Evolutionary conservation across 2,113 vertebrate genomes (phyloP).

Genomic region (Pangasianodon hypophthalmus): DNA sequence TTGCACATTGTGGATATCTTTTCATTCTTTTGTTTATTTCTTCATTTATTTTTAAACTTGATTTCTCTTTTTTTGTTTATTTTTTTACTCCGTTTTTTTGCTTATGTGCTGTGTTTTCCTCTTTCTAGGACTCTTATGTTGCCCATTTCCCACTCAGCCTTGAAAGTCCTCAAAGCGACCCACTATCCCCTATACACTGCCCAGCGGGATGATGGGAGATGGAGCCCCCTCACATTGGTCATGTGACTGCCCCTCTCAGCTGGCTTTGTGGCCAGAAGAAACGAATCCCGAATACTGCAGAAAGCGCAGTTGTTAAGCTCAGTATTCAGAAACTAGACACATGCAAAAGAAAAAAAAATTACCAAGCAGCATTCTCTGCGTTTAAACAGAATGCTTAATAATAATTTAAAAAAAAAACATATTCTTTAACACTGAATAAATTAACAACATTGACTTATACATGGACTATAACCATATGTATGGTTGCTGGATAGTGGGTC

Average conservation of each 20-base stretch:
- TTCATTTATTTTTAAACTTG: slow-evolving; percentile 74
- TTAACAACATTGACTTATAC: slow-evolving; percentile 25
- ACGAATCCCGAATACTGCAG: slow-evolving; percentile 77
- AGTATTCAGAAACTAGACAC: slow-evolving; percentile 82
- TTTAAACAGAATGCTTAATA: slow-evolving; percentile 48
- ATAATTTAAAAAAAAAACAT: slow-evolving; percentile 58
- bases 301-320: slow-evolving; percentile 83
- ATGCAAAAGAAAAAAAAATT: slow-evolving; percentile 66
- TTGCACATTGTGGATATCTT: slow-evolving; percentile 59
- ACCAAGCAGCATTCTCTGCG: slow-evolving; percentile 63
- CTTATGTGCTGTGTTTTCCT: slow-evolving; percentile 99
- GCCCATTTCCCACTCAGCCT: slow-evolving; percentile 99
- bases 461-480: slow-evolving; percentile 39
- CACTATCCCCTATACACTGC: slow-evolving; percentile 97
- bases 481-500: slow-evolving; percentile 95
- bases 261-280: slow-evolving; percentile 92
- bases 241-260: slow-evolving; percentile 84
- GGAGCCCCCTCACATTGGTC: slow-evolving; percentile 85
- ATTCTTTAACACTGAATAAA: slow-evolving; percentile 50
- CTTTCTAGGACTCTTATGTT: slow-evolving; percentile 99
- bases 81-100: slow-evolving; percentile 78
- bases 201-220: slow-evolving; percentile 95
- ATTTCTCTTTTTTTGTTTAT: slow-evolving; percentile 83
- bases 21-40: slow-evolving; percentile 71
- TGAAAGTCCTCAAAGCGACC: slow-evolving; percentile 99